Evolutionary conservation across 2,888 invertebrate species (phyloP), one percentile per base, ranked within the genome.

Genomic region (Tetropium fuscum): DNA sequence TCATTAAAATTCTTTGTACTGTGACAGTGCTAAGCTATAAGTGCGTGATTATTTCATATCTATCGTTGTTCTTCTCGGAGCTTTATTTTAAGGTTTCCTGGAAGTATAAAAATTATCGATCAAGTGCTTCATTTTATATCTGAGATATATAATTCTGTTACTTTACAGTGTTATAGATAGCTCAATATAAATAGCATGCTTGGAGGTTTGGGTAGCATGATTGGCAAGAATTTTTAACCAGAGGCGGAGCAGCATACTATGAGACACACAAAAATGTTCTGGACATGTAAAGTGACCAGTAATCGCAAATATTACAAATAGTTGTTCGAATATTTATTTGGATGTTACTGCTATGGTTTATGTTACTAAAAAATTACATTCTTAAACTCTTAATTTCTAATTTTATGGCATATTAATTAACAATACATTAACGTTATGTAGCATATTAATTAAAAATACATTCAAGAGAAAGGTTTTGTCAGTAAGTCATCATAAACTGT

Each of bases 131-230:
- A 36, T 38, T 49, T 49, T 49, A 51, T 51, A 51, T 38, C 18
- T 40, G 18, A 20, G 20, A 34, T 25, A 36, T 25, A 54, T 44
- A 36, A 36, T 54, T 44, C 41, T 44, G 43, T 53, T 53, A 40
- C 40, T 20, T 25, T 53, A 19, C 41, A 53, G 36, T 20, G 41
- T 60, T 64, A 64, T 64, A 64, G 58, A 62, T 65, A 65, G 65
- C 34, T 41, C 44, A 57, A 53, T 62, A 65, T 65, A 68, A 64
- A 63, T 63, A 65, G 60, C 49, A 61, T 15, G 25, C 19, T 36
- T 61, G 48, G 54, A 59, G 55, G 56, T 68, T 60, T n/a, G 38
- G 59, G 63, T 60, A 60, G 63, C 66, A 53, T 69, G 69, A 69
- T 69, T 69, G 69, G 69, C 69, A 69, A 67, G 67, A 67, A 53